Conservation (phyloP, 1,140 invertebrate species). For the Ceratina calcarata region DNA sequence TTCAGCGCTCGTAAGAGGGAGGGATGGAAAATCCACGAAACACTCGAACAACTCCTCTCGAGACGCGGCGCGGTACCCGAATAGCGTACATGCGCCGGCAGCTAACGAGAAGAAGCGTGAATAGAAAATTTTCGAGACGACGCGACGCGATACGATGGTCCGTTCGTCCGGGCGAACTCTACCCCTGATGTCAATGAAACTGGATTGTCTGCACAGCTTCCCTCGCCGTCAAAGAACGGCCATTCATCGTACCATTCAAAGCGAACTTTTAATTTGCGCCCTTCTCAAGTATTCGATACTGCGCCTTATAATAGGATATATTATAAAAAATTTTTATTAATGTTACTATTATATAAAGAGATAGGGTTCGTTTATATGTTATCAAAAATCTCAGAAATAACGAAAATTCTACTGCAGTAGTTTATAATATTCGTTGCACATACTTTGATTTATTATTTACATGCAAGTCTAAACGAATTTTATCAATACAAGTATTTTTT, state of each 20-base stretch:
- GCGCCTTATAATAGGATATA: too few species aligned
- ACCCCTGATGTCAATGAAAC: constrained; percentile 1
- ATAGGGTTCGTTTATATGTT: too few species aligned
- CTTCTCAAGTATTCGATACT: constrained; percentile 3
- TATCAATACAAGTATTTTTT: too few species aligned
- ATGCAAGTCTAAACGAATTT: too few species aligned
- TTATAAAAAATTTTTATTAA: too few species aligned
- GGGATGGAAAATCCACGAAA: constrained; percentile 29
- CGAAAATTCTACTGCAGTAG: too few species aligned
- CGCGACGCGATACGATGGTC: too few species aligned
- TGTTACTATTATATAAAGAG: too few species aligned
- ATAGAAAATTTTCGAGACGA: constrained; percentile 39
- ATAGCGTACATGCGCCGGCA: not conserved
- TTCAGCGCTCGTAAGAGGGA: not conserved
- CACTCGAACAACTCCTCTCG: constrained; percentile 41
- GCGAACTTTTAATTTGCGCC: constrained; percentile 40
- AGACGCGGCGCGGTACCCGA: constrained; percentile 5
- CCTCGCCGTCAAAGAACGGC: constrained; percentile 11
- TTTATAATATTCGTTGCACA: too few species aligned
- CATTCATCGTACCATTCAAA: constrained; percentile 5
- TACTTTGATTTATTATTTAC: too few species aligned
- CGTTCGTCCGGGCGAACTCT: not conserved
- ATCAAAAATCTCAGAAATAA: too few species aligned
- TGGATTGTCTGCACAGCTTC: constrained; percentile 17
- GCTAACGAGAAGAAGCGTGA: constrained; percentile 46